Base-by-base conservation (phyloP, 1,140 invertebrate species). In the Sinella curviseta region DNA sequence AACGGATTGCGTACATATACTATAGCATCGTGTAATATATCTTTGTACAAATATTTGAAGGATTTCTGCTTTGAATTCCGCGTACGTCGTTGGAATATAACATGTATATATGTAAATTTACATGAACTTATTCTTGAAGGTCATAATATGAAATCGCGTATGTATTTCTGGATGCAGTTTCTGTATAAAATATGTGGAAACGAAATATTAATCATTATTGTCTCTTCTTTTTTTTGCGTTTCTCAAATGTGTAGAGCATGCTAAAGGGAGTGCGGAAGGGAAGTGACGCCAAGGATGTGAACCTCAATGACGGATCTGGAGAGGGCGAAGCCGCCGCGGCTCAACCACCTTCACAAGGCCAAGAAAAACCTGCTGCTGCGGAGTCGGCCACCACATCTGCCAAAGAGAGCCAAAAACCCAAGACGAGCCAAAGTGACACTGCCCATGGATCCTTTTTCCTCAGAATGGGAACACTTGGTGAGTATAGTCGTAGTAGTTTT, bases 381-480 rank as follows among this genome's bases (percentile, higher is more conserved):
- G 90, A 85, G 86, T 88, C 76, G 87, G 80, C 81, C 31, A 76
- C 74, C 79, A 77, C 20, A 80, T 81, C 74, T 77, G 80, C 54
- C 70, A 82, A 80, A 74, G 79, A 78, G 65, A 75, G 79, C n/a
- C 80, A 74, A 28, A 84, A 82, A 78, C 83, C 83, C 81, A 96
- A 97, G 88, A 97, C 94, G 36, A 94, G 94, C 1, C 95, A 97
- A 85, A 96, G 95, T 86, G 94, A 96, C 85, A 93, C 93, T 82
- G 96, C 94, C 84, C 95, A 97, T 86, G 97, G 97, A 78, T 98
- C 95, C 85, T 97, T 99, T 87, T 99, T 99, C 87, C 90, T 99
- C 2, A 90, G 97, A 83, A 95, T 98, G 83, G 97, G 97, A 81
- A 95, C 95, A 79, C 95, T 99, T 84, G 96, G 96, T 98, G 89